phyloP scores from a whole-genome alignment of 2,113 vertebrate genomes.

The Butorides virescens region DNA sequence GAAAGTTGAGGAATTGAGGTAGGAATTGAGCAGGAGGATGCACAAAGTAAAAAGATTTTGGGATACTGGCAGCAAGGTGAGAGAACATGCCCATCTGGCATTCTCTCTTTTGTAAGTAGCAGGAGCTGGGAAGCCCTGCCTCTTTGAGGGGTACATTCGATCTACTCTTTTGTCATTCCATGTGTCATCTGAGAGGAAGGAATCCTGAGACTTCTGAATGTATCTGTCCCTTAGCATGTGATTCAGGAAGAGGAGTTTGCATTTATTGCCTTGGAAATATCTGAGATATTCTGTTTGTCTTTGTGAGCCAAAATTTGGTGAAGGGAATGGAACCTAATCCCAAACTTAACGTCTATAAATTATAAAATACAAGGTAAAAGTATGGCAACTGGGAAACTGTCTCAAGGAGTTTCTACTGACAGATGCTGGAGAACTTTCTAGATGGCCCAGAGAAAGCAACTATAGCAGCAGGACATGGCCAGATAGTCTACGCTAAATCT shows the following conservation, averaged over 20 bases:
- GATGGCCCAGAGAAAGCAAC: neutral
- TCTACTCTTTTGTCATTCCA: neutral
- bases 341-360: neutral
- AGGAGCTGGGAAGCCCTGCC: neutral
- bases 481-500: neutral
- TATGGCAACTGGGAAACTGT: neutral
- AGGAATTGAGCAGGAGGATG: neutral
- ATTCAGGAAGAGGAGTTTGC: neutral
- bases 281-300: neutral
- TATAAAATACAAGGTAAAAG: neutral
- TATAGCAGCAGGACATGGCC: neutral
- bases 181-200: neutral
- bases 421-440: neutral
- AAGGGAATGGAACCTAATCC: neutral
- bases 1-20: neutral
- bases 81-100: neutral
- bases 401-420: neutral
- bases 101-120: neutral
- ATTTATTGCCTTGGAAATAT: neutral
- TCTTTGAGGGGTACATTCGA: neutral
- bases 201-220: neutral
- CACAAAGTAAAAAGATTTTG: neutral
- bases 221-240: neutral
- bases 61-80: neutral
- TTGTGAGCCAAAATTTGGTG: neutral